Evolutionary conservation across 2,113 vertebrate species (phyloP).

Genomic region (Epinephelus fuscoguttatus): DNA sequence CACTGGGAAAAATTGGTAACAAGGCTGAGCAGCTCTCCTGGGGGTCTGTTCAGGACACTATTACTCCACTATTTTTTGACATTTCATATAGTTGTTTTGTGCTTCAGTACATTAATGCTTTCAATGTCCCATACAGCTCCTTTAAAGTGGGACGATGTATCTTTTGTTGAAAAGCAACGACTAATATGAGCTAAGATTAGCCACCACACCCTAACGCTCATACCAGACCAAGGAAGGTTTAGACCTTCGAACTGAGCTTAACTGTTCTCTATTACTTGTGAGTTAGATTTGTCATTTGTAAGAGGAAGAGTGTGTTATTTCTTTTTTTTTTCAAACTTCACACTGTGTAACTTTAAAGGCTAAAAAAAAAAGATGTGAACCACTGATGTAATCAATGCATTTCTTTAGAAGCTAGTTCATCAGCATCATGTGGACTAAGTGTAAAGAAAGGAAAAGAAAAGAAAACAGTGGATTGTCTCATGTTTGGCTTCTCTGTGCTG

Average conservation of each 20-base stretch:
- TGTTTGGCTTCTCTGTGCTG: constrained; percentile 5
- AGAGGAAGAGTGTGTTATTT: background rate
- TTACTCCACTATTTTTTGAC: too few species aligned
- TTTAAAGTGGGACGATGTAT: background rate
- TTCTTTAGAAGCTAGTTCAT: background rate
- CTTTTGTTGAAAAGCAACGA: background rate
- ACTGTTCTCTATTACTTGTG: background rate
- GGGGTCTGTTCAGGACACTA: too few species aligned
- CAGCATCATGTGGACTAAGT: background rate
- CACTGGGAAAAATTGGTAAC: too few species aligned
- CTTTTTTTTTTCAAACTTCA: background rate
- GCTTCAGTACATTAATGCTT: too few species aligned
- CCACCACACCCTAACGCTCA: background rate
- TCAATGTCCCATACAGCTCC: too few species aligned
- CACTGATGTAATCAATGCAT: background rate
- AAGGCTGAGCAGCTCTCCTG: too few species aligned
- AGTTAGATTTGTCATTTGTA: background rate
- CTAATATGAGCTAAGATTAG: background rate
- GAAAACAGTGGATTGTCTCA: background rate
- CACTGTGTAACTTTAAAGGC: background rate
- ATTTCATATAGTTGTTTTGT: too few species aligned
- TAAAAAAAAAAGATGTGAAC: background rate
- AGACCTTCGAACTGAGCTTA: background rate
- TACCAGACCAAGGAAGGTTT: background rate
- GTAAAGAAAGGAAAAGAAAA: background rate